phyloP scores from a whole-genome alignment of 37 sponge, comb jelly and placozoan genomes.

The Ephydatia muelleri region DNA sequence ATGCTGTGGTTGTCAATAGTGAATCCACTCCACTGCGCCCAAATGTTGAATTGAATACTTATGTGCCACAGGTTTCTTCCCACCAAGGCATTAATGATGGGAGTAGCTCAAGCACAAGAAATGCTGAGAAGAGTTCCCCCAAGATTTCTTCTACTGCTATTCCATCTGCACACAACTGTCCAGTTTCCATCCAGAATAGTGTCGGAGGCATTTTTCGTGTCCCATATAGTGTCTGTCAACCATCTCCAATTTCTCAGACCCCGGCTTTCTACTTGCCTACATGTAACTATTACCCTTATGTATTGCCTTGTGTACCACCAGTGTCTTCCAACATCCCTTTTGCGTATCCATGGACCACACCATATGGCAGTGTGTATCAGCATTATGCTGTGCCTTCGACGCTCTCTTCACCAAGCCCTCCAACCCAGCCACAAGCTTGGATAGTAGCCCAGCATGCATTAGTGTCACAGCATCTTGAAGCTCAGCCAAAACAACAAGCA shows the following conservation, averaged over 20 bases:
- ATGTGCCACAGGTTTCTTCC: background rate
- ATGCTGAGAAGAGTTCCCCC: background rate
- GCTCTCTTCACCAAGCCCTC: background rate
- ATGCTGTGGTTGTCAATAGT: background rate
- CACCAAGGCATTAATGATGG: background rate
- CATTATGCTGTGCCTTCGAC: background rate
- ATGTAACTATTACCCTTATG: background rate
- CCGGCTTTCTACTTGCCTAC: background rate
- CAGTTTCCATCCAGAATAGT: background rate
- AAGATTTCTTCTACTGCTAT: background rate
- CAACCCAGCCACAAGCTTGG: background rate
- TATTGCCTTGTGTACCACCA: background rate
- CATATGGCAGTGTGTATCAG: background rate
- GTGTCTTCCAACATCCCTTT: background rate
- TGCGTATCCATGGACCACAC: background rate
- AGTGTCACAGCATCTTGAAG: background rate
- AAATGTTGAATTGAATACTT: background rate
- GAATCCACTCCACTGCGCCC: background rate
- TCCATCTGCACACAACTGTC: background rate
- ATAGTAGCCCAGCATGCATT: background rate
- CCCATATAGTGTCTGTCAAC: background rate
- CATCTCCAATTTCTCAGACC: background rate
- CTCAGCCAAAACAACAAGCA: background rate
- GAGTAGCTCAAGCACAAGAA: background rate
- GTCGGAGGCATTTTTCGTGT: background rate